Percentiles rank a stretch among this genome's conserved stretches.
Evolutionary conservation across 1,140 invertebrate genomes (phyloP).

Genomic region (Cydia amplana): DNA sequence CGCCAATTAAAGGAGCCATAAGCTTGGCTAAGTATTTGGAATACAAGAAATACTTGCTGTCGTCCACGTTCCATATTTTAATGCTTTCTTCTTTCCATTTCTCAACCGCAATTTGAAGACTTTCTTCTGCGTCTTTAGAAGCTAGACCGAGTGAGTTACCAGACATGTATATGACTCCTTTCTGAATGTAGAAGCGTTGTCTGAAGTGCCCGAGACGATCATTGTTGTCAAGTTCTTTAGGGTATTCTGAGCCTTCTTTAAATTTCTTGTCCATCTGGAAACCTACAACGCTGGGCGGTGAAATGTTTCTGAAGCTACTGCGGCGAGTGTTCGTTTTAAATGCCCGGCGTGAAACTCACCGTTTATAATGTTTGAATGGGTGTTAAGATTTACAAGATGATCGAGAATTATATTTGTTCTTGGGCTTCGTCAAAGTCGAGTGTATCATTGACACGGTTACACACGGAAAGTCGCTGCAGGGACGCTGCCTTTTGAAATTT

Average conservation of each 20-base stretch:
- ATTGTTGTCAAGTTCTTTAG: conserved; percentile 58
- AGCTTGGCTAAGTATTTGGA: conserved; percentile 53
- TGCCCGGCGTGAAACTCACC: not conserved
- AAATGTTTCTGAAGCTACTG: conserved; percentile 7
- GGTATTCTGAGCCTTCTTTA: conserved; percentile 50
- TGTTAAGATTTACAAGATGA: not conserved
- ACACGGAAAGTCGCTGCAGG: not conserved
- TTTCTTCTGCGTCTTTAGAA: conserved; percentile 59
- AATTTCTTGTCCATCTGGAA: conserved; percentile 40
- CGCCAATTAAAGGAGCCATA: conserved; percentile 61
- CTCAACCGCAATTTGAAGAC: conserved; percentile 45
- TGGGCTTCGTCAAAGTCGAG: not conserved
- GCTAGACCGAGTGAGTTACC: conserved; percentile 66
- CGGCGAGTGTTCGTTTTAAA: not conserved
- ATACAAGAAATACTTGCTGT: conserved; percentile 60
- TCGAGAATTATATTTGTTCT: conserved; percentile 4
- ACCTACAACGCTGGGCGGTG: not conserved
- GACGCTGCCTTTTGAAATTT: no score
- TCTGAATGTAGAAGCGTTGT: conserved; percentile 55
- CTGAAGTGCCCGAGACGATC: conserved; percentile 56
- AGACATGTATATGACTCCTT: conserved; percentile 63
- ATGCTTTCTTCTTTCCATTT: conserved; percentile 64
- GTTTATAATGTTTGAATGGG: no score
- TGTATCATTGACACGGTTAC: not conserved
- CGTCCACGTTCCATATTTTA: conserved; percentile 56